Percentiles rank a stretch among this genome's conserved stretches.
These are phyloP conservation scores for Anguilla obscura DNA, from an alignment of 2,797 vertebrate genomes.

Conservation along the genomic window DNA sequence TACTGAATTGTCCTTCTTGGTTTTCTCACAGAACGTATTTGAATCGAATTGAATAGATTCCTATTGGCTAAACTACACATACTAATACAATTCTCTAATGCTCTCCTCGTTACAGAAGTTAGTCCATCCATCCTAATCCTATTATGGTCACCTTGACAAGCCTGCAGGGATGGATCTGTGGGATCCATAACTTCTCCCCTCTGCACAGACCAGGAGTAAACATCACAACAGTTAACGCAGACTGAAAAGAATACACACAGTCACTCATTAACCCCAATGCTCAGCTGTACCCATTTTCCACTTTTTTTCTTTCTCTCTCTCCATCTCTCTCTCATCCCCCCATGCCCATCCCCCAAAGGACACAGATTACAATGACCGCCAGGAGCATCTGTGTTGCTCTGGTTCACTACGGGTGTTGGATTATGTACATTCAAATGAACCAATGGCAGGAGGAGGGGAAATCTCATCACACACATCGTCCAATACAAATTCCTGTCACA, in stretches of 20 bases:
- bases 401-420: neutral
- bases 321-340: neutral
- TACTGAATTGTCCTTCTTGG: neutral
- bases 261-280: conserved; percentile 35
- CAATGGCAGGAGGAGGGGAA: neutral
- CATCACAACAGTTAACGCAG: neutral
- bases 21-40: conserved; percentile 53
- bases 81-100: conserved; percentile 70
- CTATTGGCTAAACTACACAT: conserved; percentile 57
- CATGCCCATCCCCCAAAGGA: neutral
- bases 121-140: conserved; percentile 76
- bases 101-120: conserved; percentile 53
- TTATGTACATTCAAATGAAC: conserved; percentile 22
- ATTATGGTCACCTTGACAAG: conserved; percentile 44
- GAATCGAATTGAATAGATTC: conserved; percentile 74
- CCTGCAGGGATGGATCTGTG: conserved; percentile 36
- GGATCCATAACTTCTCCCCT: conserved; percentile 57
- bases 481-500: neutral
- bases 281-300: neutral
- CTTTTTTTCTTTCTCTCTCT: neutral
- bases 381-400: conserved; percentile 16
- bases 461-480: neutral
- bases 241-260: neutral
- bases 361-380: neutral
- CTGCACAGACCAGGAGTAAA: neutral